phyloP scores from a whole-genome alignment of 1,140 invertebrate species.

The Drosophila pallidifrons region DNA sequence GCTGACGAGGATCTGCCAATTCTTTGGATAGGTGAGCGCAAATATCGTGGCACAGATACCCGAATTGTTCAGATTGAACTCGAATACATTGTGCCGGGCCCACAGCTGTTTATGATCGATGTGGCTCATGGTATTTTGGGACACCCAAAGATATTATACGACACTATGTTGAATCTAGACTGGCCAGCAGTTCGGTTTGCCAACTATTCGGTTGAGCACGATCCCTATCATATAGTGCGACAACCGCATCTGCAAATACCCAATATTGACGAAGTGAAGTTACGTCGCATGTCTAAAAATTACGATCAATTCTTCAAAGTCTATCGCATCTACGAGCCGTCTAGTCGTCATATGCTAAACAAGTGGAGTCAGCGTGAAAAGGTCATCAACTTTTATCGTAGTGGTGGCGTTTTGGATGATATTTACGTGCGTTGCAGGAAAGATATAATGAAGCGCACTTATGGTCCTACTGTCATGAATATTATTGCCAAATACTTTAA shows the following conservation, averaged over 20 bases:
- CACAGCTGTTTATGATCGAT: constrained; percentile 68
- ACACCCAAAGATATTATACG: constrained; percentile 68
- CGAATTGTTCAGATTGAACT: constrained; percentile 68
- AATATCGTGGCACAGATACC: constrained; percentile 71
- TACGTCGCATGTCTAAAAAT: constrained; percentile 26
- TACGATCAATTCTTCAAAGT: constrained; percentile 59
- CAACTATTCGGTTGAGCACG: constrained; percentile 57
- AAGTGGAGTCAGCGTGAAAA: constrained; percentile 60
- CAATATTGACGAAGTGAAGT: constrained; percentile 46
- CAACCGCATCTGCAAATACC: constrained; percentile 67
- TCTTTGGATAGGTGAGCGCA: constrained; percentile 76
- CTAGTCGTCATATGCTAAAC: background rate
- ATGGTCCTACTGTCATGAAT: constrained; percentile 37
- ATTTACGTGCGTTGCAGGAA: constrained; percentile 50
- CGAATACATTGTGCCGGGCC: constrained; percentile 70
- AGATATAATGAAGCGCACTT: constrained; percentile 37
- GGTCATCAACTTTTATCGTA: constrained; percentile 61
- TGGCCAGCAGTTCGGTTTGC: constrained; percentile 59
- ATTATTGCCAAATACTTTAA: constrained; percentile 71
- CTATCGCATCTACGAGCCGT: constrained; percentile 51
- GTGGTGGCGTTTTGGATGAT: constrained; percentile 64
- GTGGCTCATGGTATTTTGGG: constrained; percentile 73
- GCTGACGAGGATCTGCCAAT: constrained; percentile 62
- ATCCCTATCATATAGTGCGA: constrained; percentile 67
- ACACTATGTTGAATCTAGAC: constrained; percentile 66